phyloP scores from a whole-genome alignment of 1,140 invertebrate genomes.

The Pentalonia nigronervosa region DNA sequence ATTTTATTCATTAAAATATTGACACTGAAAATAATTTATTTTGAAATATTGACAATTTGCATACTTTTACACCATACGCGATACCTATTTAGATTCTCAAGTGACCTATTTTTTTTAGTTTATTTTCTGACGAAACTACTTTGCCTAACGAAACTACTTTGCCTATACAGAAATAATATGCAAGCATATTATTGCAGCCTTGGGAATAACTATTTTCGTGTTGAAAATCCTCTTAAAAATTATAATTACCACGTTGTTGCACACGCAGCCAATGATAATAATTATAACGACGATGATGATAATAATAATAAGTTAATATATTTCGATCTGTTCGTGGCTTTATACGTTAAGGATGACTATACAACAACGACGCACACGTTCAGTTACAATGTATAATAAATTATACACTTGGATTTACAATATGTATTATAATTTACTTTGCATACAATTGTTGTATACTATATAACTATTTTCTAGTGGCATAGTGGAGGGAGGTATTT shows the following conservation, averaged over 20 bases:
- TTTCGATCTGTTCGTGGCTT: neutral
- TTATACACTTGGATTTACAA: neutral
- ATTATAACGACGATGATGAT: neutral
- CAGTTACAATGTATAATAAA: neutral
- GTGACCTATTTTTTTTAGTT: neutral
- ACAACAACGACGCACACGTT: neutral
- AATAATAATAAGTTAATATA: constrained; percentile 6
- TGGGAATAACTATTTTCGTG: neutral
- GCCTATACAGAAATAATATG: neutral
- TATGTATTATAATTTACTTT: neutral
- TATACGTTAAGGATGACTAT: neutral
- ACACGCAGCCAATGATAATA: neutral
- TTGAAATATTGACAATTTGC: neutral
- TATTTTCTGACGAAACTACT: neutral
- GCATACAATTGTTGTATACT: neutral
- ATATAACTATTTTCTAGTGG: neutral
- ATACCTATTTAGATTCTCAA: neutral
- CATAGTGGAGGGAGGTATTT: neutral
- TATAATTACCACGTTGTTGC: neutral
- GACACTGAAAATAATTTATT: neutral
- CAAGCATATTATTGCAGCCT: neutral
- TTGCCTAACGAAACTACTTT: neutral
- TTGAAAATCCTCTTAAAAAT: neutral
- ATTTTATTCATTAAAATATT: neutral
- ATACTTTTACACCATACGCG: neutral